These are phyloP conservation scores for Bambusicola thoracicus DNA, from an alignment of 2,113 vertebrate genomes.

Conservation along the genomic window DNA sequence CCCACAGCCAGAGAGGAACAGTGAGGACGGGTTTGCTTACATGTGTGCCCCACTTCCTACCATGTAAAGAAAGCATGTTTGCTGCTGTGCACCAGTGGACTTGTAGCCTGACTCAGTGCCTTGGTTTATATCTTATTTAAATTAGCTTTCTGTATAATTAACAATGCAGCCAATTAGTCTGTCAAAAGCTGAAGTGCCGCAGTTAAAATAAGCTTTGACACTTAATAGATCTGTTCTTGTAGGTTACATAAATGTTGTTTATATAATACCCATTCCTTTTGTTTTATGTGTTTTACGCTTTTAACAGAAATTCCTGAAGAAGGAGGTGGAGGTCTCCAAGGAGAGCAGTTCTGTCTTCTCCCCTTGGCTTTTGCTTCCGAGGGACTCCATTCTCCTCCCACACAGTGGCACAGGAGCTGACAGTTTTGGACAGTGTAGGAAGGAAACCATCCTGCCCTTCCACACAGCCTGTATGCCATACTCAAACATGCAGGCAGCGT, in stretches of 20 bases:
- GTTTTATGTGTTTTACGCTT: not conserved
- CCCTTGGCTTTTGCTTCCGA: not conserved
- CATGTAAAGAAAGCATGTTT: not conserved
- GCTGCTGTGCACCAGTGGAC: not conserved
- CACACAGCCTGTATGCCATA: fast-evolving
- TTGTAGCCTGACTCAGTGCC: not conserved
- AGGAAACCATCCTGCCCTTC: not conserved
- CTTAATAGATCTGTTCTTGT: not conserved
- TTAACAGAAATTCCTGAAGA: not conserved
- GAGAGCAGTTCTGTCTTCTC: not conserved
- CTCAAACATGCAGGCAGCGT: fast-evolving
- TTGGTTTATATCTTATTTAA: constrained; percentile 43
- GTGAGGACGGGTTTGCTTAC: not conserved
- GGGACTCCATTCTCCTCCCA: not conserved
- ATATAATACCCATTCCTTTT: not conserved
- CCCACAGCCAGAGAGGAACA: not conserved
- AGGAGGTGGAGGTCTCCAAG: not conserved
- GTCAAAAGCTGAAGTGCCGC: constrained; percentile 1
- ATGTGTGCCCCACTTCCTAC: not conserved
- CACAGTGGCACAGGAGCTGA: not conserved
- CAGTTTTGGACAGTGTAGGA: not conserved
- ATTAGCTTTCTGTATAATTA: constrained; percentile 57
- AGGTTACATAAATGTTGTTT: not conserved
- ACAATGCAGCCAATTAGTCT: constrained; percentile 22
- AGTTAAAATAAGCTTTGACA: constrained; percentile 18